Conservation (phyloP, 1,140 invertebrate genomes). For the Lutraria rhynchaena region DNA sequence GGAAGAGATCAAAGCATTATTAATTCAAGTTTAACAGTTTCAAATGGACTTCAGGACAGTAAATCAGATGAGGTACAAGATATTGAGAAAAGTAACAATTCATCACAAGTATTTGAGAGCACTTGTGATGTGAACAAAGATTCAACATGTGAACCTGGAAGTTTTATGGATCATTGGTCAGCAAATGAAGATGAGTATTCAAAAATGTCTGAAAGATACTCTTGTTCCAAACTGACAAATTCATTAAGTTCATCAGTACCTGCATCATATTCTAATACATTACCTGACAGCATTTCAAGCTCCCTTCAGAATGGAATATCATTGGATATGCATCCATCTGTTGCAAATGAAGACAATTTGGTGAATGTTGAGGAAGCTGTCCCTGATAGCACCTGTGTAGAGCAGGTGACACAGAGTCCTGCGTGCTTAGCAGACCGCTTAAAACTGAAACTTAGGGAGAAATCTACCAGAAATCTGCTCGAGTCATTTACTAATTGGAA, state of each 20-base stretch:
- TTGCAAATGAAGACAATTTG: not conserved
- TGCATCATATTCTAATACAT: no score
- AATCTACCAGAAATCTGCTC: conserved; percentile 32
- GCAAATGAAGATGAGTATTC: not conserved
- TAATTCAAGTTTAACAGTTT: no score
- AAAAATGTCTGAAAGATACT: no score
- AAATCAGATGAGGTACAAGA: no score
- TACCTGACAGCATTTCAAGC: no score
- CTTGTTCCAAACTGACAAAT: no score
- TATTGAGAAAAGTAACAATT: no score
- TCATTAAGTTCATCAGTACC: no score
- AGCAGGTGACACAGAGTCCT: conserved; percentile 38
- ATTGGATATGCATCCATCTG: not conserved
- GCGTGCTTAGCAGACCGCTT: conserved; percentile 47
- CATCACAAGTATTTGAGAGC: no score
- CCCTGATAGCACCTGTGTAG: not conserved
- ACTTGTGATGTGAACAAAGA: no score
- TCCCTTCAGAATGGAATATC: not conserved
- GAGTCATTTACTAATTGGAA: conserved; percentile 41
- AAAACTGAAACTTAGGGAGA: conserved; percentile 38
- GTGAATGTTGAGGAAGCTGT: not conserved
- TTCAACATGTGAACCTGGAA: not conserved
- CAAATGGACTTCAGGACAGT: no score
- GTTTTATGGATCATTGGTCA: not conserved
- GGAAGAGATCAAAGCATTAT: no score